Base-by-base conservation (phyloP, 2,888 invertebrate genomes). In the Lasioglossum zephyrum region DNA sequence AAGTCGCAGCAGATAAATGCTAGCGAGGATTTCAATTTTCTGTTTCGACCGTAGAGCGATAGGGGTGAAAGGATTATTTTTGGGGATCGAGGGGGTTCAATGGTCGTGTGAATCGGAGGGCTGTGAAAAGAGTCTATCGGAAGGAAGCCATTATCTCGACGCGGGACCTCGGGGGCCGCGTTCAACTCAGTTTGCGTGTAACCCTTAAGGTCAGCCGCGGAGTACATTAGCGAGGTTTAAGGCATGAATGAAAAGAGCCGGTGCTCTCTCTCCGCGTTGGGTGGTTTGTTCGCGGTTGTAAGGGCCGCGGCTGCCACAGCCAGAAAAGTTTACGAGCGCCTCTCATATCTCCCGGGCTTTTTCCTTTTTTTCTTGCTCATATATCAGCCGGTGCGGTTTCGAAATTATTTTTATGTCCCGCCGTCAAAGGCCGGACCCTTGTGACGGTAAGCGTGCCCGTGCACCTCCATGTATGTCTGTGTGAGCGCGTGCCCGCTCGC, bases 301-400 rank as follows among this genome's bases (percentile, higher is more conserved):
- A 93, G 93, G 93, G 92, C 93, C 91, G 92, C 92, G 92, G 90
- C 92, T 89, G 90, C 91, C 93, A 93, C 93, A 92, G 93, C 92
- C 92, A 93, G 93, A 93, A 93, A 93, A 93, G 90, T 95, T 95
- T 95, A 94, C 92, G 94, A 94, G 92, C 93, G 82, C 90, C 90
- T 91, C 92, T 89, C 88, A 73, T 89, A 81, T 89, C 90, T 87
- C 81, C 76, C 72, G 13, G 84, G 72, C 78, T 78, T 79, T 86
- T 86, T 75, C 79, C 75, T 90, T 91, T 91, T 91, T 89, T 87
- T 90, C 90, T 92, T 87, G 88, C 93, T 93, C 94, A 90, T 94
- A 94, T 93, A 94, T 94, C 94, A 94, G 91, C 87, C 89, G 87
- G 81, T 94, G 94, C 90, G 94, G 94, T 94, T 93, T 92, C 85